A percentile compares a stretch with the other conserved stretches of the same genome.
These are phyloP conservation scores for Dicyrtomina minuta DNA, from an alignment of 2,888 invertebrate genomes.

Conservation along the genomic window DNA sequence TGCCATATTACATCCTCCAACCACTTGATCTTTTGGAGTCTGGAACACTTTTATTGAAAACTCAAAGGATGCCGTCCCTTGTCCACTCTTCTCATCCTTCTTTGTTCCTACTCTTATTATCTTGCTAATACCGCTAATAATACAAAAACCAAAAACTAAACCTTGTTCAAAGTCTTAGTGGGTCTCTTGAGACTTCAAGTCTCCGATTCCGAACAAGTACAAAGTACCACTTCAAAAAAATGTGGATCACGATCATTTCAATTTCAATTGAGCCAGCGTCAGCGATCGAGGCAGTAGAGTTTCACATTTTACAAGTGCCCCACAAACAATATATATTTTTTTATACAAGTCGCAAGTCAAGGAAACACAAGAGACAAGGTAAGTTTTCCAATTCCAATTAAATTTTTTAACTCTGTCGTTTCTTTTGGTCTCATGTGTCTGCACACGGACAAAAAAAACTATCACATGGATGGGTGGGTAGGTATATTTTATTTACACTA, in stretches of 20 bases:
- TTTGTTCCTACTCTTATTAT: neutral
- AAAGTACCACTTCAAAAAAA: slow-evolving; percentile 1
- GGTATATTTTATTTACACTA: no score
- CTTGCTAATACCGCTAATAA: neutral
- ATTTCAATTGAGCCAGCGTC: slow-evolving; percentile 17
- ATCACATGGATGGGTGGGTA: no score
- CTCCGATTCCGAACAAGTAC: no score
- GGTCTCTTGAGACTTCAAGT: no score
- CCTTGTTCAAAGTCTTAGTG: no score
- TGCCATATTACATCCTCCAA: no score
- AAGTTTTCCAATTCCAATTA: neutral
- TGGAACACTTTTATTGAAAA: neutral
- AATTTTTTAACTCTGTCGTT: no score
- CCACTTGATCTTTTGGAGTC: neutral
- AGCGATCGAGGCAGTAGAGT: no score
- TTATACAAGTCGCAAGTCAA: slow-evolving; percentile 1
- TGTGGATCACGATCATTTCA: slow-evolving; percentile 22
- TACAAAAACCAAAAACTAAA: no score
- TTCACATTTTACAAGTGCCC: no score
- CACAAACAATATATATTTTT: neutral
- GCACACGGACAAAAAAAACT: no score
- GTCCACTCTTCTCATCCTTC: slow-evolving; percentile 1
- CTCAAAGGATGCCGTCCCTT: slow-evolving; percentile 28
- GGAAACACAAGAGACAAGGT: neutral
- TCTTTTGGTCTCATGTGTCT: no score